phyloP scores from a whole-genome alignment of 92 coral and sea anemone genomes.

The Porites cylindrica region DNA sequence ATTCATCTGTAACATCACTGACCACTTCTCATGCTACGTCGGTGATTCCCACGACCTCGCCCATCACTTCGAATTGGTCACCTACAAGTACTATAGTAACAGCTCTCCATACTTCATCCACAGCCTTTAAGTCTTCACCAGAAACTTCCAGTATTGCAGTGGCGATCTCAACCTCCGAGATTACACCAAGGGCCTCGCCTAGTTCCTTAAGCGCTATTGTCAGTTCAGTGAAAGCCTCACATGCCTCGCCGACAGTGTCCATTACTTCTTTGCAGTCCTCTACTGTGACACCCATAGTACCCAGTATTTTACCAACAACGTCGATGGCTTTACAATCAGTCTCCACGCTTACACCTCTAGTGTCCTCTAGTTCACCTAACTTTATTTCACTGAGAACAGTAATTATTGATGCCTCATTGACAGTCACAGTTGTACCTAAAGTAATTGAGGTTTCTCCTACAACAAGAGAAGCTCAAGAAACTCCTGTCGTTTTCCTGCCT shows the following conservation, averaged over 20 bases:
- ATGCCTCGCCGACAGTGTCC: neutral
- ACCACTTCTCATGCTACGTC: neutral
- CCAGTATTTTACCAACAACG: neutral
- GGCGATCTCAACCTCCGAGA: neutral
- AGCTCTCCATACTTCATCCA: neutral
- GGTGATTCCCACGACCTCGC: neutral
- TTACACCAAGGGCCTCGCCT: neutral
- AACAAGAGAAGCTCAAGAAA: neutral
- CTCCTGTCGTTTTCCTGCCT: neutral
- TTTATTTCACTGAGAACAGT: too few species aligned
- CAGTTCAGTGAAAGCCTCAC: neutral
- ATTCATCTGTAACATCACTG: neutral
- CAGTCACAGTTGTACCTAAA: neutral
- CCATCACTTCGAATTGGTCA: neutral
- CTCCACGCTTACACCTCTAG: neutral
- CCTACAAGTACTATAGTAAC: neutral
- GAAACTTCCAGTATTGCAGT: neutral
- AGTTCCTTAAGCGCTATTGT: neutral
- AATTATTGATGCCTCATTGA: neutral
- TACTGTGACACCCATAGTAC: neutral
- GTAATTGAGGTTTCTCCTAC: slow-evolving; percentile 7
- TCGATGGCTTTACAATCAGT: neutral
- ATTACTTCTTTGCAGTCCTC: neutral
- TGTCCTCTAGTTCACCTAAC: too few species aligned
- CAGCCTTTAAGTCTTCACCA: neutral